Evolutionary conservation across 2,888 invertebrate genomes (phyloP), one percentile per base, ranked within the genome.

Genomic region (Petrophora chlorosata): DNA sequence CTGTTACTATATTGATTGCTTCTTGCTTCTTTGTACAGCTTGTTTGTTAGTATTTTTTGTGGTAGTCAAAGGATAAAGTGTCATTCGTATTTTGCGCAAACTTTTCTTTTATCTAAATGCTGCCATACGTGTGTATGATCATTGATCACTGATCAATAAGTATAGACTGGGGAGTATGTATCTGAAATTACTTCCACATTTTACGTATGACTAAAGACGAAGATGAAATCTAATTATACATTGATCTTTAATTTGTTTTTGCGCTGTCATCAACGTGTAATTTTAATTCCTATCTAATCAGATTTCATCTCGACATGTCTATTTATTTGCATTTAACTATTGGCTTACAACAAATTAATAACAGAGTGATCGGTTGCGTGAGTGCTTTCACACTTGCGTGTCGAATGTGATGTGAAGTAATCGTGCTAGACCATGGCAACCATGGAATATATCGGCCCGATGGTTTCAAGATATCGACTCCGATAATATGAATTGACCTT

Each of bases 1-100:
- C 61, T 68, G 70, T 75, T 69, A 67, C 66, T 74, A 10, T 75
- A 76, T 79, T 75, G 79, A 77, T 80, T 68, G 63, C 59, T 56
- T 49, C 49, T 53, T 54, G 58, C 54, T 63, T 26, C 25, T 13
- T 33, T 10, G 26, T 13, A 4, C 59, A 45, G 65, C 61, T 43
- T 49, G 56, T 61, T 61, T 69, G 54, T 63, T 56, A n/a, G n/a
- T n/a, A n/a, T n/a, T n/a, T n/a, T n/a, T n/a, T n/a, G n/a, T n/a
- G n/a, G n/a, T n/a, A n/a, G n/a, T n/a, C n/a, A n/a, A n/a, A n/a
- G n/a, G n/a, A n/a, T n/a, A n/a, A n/a, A n/a, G n/a, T n/a, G n/a
- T n/a, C n/a, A n/a, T n/a, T n/a, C n/a, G n/a, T n/a, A n/a, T n/a
- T n/a, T n/a, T n/a, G n/a, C n/a, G n/a, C n/a, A n/a, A n/a, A n/a